Percentiles rank a stretch among this genome's conserved stretches.
phyloP scores from a whole-genome alignment of 2,113 vertebrate genomes.

The Ictidomys tridecemlineatus region DNA sequence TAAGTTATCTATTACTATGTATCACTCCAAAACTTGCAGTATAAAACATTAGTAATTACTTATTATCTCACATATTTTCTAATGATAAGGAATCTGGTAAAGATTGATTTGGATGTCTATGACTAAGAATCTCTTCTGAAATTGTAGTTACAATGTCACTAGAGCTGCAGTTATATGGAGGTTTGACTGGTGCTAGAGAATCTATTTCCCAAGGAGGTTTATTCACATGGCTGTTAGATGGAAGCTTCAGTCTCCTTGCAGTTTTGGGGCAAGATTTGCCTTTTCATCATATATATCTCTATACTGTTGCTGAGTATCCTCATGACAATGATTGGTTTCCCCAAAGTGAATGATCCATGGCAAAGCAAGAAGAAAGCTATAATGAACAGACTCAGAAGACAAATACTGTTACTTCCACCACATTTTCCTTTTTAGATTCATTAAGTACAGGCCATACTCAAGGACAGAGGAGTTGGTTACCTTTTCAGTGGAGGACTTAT shows the following conservation, averaged over 20 bases:
- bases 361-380: slow-evolving; percentile 2
- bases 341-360: background rate
- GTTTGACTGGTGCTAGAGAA: background rate
- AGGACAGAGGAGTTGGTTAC: background rate
- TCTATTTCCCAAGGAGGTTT: background rate
- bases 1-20: background rate
- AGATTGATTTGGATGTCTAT: background rate
- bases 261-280: background rate
- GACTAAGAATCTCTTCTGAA: background rate
- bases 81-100: background rate
- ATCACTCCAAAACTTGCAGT: background rate
- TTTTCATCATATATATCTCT: background rate
- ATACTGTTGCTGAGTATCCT: background rate
- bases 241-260: background rate
- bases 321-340: background rate
- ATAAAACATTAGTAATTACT: background rate
- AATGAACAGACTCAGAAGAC: background rate
- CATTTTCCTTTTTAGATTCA: background rate
- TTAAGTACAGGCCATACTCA: background rate
- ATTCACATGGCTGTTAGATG: background rate
- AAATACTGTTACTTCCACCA: background rate
- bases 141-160: background rate
- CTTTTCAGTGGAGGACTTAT: background rate
- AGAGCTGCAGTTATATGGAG: background rate
- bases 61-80: background rate